Conservation (phyloP, 2,888 invertebrate genomes). For the Synanthedon tipuliformis region DNA sequence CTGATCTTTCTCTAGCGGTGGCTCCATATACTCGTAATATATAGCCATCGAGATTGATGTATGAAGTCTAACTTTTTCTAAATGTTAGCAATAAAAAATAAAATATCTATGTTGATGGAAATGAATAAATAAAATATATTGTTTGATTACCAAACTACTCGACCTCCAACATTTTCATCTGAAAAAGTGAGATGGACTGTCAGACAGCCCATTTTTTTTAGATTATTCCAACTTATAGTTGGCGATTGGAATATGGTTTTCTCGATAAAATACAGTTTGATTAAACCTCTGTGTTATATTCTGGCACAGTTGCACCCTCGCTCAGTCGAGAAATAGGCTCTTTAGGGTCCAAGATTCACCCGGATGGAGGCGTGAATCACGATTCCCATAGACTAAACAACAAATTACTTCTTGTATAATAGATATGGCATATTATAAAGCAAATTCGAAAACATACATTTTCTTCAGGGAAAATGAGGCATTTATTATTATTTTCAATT, state of each 20-base stretch:
- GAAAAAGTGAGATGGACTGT: no score
- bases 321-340: constrained; percentile 48
- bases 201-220: no score
- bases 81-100: neutral
- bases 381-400: constrained; percentile 16
- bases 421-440: neutral
- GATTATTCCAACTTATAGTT: no score
- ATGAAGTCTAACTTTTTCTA: constrained; percentile 42
- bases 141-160: no score
- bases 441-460: no score
- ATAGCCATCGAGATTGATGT: constrained; percentile 48
- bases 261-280: no score
- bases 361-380: constrained; percentile 22
- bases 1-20: constrained; percentile 20
- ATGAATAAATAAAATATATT: no score
- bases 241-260: no score
- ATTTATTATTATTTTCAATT: no score
- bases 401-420: neutral
- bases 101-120: no score
- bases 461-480: no score
- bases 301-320: constrained; percentile 31
- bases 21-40: constrained; percentile 27
- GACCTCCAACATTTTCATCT: no score
- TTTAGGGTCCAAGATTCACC: constrained; percentile 44
- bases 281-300: neutral